phyloP scores from a whole-genome alignment of 2,113 vertebrate genomes.

The Mesoclemmys tuberculata region DNA sequence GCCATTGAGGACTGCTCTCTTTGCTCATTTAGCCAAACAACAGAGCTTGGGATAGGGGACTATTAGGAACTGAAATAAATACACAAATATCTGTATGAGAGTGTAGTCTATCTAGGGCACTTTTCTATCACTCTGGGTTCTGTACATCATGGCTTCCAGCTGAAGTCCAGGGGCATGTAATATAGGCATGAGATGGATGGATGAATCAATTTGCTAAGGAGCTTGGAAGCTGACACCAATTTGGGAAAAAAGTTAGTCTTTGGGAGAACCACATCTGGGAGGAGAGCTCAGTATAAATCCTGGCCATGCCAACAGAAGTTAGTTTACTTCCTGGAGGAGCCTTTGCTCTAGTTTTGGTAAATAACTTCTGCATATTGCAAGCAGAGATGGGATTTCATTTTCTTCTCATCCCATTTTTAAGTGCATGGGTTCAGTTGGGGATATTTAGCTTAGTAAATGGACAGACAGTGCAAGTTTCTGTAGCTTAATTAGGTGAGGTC shows the following conservation, averaged over 20 bases:
- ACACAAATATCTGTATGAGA: neutral
- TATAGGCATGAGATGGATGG: neutral
- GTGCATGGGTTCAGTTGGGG: neutral
- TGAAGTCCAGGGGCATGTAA: neutral
- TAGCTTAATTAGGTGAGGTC: neutral
- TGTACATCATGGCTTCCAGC: neutral
- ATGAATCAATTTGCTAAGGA: neutral
- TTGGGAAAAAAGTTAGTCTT: neutral
- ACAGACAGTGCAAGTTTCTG: neutral
- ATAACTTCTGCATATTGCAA: neutral
- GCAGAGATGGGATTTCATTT: neutral
- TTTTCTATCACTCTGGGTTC: neutral
- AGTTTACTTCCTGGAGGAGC: neutral
- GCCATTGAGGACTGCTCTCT: neutral
- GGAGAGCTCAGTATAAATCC: neutral
- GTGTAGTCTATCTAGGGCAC: neutral
- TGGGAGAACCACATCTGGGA: neutral
- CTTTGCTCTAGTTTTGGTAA: neutral
- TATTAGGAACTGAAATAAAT: neutral
- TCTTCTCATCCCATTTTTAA: neutral
- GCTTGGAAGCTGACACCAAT: neutral
- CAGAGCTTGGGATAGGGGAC: neutral
- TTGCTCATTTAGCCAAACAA: neutral
- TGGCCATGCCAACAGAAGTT: neutral
- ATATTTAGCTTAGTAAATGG: neutral